These are phyloP conservation scores for Campopleginae sp. DNA, from an alignment of 2,888 invertebrate species.

Conservation along the genomic window DNA sequence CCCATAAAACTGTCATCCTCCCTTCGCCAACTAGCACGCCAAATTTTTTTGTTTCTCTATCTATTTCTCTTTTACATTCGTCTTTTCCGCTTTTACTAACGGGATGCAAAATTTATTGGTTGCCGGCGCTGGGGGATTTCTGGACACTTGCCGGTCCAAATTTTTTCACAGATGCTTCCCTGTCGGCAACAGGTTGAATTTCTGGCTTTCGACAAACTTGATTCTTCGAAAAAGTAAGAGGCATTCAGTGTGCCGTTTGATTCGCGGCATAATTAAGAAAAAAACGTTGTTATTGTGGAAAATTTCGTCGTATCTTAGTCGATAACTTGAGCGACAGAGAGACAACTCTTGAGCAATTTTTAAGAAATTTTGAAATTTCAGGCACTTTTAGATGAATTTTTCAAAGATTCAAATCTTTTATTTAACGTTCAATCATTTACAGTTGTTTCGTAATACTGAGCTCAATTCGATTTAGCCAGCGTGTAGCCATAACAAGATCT, in stretches of 20 bases:
- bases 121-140: slow-evolving; percentile 14
- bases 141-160: slow-evolving; percentile 25
- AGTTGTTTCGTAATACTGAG: background rate
- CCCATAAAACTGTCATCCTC: slow-evolving; percentile 66
- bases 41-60: slow-evolving; percentile 26
- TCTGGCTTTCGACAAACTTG: background rate
- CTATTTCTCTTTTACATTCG: background rate
- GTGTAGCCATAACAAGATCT: background rate
- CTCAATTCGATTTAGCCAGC: background rate
- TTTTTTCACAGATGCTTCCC: slow-evolving; percentile 1
- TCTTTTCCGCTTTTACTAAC: slow-evolving; percentile 3
- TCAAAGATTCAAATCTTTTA: background rate
- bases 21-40: slow-evolving; percentile 24
- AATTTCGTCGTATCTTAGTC: background rate
- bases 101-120: slow-evolving; percentile 31
- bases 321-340: background rate
- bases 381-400: background rate
- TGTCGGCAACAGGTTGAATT: slow-evolving; percentile 50
- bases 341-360: no score
- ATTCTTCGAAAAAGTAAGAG: background rate
- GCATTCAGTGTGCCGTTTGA: background rate
- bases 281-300: background rate
- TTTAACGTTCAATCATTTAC: background rate
- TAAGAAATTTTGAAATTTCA: background rate
- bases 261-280: background rate